Base-by-base conservation (phyloP, 2,888 invertebrate species). In the Stenolophus ochropezus region DNA sequence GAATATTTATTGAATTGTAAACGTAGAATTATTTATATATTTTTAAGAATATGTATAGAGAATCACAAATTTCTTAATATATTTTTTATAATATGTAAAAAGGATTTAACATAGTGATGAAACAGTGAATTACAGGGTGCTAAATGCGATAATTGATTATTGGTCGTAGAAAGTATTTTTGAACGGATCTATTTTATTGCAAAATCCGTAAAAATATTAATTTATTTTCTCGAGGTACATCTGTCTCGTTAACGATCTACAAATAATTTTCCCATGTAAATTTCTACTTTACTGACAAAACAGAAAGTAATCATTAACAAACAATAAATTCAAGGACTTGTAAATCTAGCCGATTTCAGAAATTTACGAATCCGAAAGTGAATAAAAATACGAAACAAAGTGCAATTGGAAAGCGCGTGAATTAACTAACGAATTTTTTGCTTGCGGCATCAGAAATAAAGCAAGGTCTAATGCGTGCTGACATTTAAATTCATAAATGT, bases 401-500 rank as follows among this genome's bases (percentile, higher is more conserved):
- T 56, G 56, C 21, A 56, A 56, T 56, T 56, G 20, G 21, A 56
- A 21, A 56, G 56, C 21, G 11, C 56, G 56, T 56, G 56, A 56
- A 56, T 20, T 21, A 56, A 8, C 18, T 11, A 56, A 21, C 21
- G 21, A 56, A 56, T 56, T 56, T 56, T 56, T 56, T 56, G 56
- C 56, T 56, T 56, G 56, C 56, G 56, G 56, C 56, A 21, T 18
- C 56, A 11, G 20, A 56, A 56, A 56, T 56, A 56, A 11, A 56
- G 21, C 56, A 56, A 56, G 56, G 56, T 56, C 56, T 21, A 42
- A 6, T 21, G 56, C 56, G 56, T 56, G 56, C 56, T 56, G 56
- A 56, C 56, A 56, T 56, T 56, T 56, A 56, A 20, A 20, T 56
- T 56, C 56, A 56, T 56, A 56, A 56, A 56, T 56, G 56, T 56